A percentile compares a stretch with the other conserved stretches of the same genome.
phyloP scores from a whole-genome alignment of 2,888 invertebrate species.

The Pristionchus exspectatus region DNA sequence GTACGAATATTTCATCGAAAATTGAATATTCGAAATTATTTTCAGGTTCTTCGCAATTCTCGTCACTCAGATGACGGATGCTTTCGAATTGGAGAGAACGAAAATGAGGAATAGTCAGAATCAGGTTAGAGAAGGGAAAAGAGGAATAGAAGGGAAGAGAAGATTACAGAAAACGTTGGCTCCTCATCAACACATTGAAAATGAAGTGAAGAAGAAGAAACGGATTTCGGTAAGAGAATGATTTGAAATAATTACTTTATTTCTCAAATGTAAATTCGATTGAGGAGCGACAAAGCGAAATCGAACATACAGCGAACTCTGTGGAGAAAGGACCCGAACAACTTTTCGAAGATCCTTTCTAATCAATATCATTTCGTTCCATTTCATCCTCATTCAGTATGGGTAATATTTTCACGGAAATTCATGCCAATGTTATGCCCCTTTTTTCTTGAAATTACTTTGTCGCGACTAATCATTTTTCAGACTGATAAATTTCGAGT shows the following conservation, averaged over 20 bases:
- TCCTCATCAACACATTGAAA: slow-evolving; percentile 77
- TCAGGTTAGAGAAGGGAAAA: background rate
- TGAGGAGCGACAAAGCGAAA: slow-evolving; percentile 75
- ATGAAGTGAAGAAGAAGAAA: slow-evolving; percentile 71
- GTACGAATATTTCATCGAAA: slow-evolving; percentile 50
- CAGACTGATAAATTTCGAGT: slow-evolving; percentile 10
- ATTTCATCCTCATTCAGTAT: background rate
- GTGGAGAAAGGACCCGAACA: slow-evolving; percentile 66
- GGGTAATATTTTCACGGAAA: background rate
- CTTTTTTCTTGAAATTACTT: background rate
- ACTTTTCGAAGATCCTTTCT: slow-evolving; percentile 78
- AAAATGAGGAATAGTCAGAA: slow-evolving; percentile 72
- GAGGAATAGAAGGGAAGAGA: background rate
- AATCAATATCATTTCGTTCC: slow-evolving; percentile 50
- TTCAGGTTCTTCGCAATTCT: slow-evolving; percentile 71
- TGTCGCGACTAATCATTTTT: slow-evolving; percentile 4
- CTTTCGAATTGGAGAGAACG: slow-evolving; percentile 76
- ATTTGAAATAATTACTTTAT: background rate
- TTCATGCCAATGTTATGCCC: background rate
- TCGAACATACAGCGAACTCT: slow-evolving; percentile 69
- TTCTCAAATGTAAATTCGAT: slow-evolving; percentile 32
- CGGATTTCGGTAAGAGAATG: slow-evolving; percentile 62
- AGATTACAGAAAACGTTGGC: slow-evolving; percentile 70
- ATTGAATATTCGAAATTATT: background rate
- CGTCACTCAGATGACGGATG: slow-evolving; percentile 74